Evolutionary conservation across 2,113 vertebrate species (phyloP).

Genomic region (Eulemur macaco): DNA sequence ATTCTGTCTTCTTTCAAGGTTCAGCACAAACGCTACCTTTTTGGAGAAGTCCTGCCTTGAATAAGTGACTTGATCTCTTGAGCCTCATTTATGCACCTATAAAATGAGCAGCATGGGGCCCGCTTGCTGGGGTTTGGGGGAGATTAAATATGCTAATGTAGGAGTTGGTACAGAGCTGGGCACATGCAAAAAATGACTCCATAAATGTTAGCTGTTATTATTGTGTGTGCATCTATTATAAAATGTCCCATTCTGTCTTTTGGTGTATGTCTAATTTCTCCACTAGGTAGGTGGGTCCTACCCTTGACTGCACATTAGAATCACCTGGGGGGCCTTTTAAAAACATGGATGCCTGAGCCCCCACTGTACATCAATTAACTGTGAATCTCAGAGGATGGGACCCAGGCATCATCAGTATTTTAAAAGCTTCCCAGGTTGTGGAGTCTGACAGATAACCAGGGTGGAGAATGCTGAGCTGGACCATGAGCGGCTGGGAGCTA

Average conservation of each 20-base stretch:
- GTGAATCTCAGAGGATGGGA: background rate
- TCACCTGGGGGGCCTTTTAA: background rate
- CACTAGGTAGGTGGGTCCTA: background rate
- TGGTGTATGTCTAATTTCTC: conserved; percentile 27
- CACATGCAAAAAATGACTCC: background rate
- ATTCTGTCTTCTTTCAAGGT: background rate
- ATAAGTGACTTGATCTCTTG: background rate
- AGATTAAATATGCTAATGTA: background rate
- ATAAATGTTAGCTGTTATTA: background rate
- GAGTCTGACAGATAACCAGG: background rate
- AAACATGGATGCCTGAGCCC: background rate
- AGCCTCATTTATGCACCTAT: conserved; percentile 22
- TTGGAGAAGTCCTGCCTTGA: background rate
- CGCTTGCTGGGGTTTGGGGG: background rate
- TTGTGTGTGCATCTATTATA: background rate
- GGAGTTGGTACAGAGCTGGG: background rate
- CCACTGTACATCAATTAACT: background rate
- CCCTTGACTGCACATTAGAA: background rate
- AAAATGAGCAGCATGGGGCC: background rate
- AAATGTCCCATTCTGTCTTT: conserved; percentile 31
- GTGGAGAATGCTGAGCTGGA: background rate
- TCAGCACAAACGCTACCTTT: background rate
- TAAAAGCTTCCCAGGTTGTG: background rate
- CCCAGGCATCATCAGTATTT: background rate
- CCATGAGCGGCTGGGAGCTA: background rate